These are phyloP conservation scores for Pedicia rivosa DNA, from an alignment of 2,888 invertebrate genomes.

Conservation along the genomic window DNA sequence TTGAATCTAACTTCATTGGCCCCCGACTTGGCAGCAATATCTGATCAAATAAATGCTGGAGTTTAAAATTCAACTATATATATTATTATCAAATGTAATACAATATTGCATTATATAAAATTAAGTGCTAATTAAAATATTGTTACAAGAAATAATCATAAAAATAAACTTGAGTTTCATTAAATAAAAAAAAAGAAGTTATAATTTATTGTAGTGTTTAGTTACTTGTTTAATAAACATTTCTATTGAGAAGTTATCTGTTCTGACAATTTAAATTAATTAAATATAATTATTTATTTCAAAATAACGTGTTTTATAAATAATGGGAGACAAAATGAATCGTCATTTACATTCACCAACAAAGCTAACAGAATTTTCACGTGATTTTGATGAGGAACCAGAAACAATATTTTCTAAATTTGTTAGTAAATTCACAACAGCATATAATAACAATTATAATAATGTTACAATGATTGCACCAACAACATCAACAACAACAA, in stretches of 20 bases:
- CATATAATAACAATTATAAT: slow-evolving; percentile 29
- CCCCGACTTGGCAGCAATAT: slow-evolving; percentile 18
- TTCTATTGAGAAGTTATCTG: no score
- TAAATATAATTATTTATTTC: slow-evolving; percentile 5
- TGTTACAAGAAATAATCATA: no score
- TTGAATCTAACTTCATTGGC: slow-evolving; percentile 35
- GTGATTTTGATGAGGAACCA: slow-evolving; percentile 29
- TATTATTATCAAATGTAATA: no score
- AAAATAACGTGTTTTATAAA: no score
- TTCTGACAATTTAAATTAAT: slow-evolving; percentile 4
- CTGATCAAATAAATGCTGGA: slow-evolving; percentile 26
- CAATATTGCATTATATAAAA: no score
- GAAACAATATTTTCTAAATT: slow-evolving; percentile 28
- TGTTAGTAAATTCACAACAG: slow-evolving; percentile 30
- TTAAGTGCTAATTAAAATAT: no score
- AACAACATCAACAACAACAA: slow-evolving; percentile 34
- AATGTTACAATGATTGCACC: slow-evolving; percentile 24
- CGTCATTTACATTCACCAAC: slow-evolving; percentile 45
- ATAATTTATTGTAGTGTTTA: no score
- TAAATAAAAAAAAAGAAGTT: no score
- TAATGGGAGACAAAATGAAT: no score
- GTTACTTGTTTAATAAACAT: no score
- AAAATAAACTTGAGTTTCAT: no score
- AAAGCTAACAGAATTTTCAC: slow-evolving; percentile 62
- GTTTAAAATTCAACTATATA: no score